Evolutionary conservation across 2,888 invertebrate species (phyloP).

Genomic region (Chloroclysta siterata): DNA sequence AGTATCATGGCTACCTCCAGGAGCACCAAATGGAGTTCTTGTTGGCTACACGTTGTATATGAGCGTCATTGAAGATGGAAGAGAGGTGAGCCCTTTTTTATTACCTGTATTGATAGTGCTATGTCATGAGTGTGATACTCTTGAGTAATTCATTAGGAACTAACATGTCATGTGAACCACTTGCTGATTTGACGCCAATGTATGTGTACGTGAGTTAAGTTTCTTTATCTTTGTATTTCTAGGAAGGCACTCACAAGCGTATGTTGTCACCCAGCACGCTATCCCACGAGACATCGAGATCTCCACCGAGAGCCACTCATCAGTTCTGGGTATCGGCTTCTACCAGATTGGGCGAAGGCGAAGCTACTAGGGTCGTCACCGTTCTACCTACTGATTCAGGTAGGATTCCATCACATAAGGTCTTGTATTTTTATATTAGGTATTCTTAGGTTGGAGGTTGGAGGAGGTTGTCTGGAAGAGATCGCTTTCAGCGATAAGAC

Average conservation of each 20-base stretch:
- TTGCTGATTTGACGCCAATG: too few relatives aligned
- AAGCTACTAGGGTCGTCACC: conserved; percentile 90
- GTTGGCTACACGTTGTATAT: conserved; percentile 93
- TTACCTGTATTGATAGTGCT: too few relatives aligned
- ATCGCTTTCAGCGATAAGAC: too few relatives aligned
- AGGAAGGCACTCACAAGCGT: conserved; percentile 91
- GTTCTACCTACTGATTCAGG: conserved; percentile 90
- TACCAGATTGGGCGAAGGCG: conserved; percentile 93
- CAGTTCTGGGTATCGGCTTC: conserved; percentile 90
- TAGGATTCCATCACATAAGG: conserved; percentile 40
- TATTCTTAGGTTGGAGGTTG: too few relatives aligned
- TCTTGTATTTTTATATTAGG: neutral
- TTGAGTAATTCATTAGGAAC: too few relatives aligned
- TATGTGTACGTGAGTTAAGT: too few relatives aligned
- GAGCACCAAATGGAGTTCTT: conserved; percentile 92
- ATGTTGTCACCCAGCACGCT: conserved; percentile 88
- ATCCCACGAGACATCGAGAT: conserved; percentile 88
- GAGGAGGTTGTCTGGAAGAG: too few relatives aligned
- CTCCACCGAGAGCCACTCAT: conserved; percentile 89
- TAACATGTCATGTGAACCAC: too few relatives aligned
- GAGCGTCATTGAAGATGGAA: conserved; percentile 91
- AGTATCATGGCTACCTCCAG: conserved; percentile 95
- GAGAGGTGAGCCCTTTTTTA: conserved; percentile 71
- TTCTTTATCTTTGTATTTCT: conserved; percentile 33
- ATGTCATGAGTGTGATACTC: too few relatives aligned